Conservation (phyloP, 2,888 invertebrate genomes). For the Nomada flava region DNA sequence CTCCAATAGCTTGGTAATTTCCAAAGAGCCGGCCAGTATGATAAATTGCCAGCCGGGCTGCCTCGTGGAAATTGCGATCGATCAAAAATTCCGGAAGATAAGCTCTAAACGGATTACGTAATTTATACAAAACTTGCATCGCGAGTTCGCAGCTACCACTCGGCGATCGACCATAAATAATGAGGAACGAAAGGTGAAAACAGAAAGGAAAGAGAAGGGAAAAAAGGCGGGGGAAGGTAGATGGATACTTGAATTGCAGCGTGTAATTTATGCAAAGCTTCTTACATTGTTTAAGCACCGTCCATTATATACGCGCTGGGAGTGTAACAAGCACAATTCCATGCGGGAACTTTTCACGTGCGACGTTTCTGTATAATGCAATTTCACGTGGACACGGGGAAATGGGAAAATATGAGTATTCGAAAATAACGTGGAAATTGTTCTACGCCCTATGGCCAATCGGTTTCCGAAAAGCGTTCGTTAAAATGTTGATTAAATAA, state of each 20-base stretch:
- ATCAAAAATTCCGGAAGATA: constrained; percentile 38
- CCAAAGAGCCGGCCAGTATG: constrained; percentile 17
- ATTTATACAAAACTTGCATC: constrained; percentile 44
- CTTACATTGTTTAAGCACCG: constrained; percentile 48
- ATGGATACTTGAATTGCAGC: constrained; percentile 24
- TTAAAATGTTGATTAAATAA: constrained; percentile 50
- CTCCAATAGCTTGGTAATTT: constrained; percentile 40
- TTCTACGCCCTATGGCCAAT: not conserved
- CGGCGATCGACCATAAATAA: constrained; percentile 30
- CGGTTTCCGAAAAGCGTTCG: constrained; percentile 21
- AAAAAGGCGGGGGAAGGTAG: not conserved
- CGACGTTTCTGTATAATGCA: constrained; percentile 33
- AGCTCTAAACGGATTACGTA: constrained; percentile 42
- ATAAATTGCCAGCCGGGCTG: constrained; percentile 30
- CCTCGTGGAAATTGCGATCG: constrained; percentile 27
- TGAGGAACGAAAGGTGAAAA: not conserved
- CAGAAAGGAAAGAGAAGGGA: not conserved
- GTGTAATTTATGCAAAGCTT: constrained; percentile 56
- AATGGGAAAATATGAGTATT: constrained; percentile 23
- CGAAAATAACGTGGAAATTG: constrained; percentile 21
- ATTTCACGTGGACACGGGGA: constrained; percentile 23
- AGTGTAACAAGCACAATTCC: constrained; percentile 34
- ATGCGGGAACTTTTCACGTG: constrained; percentile 38
- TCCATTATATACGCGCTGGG: constrained; percentile 19
- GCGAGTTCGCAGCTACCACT: constrained; percentile 13